Percentiles rank a stretch among this genome's conserved stretches.
phyloP scores from a whole-genome alignment of 2,113 vertebrate genomes.

The Chiloscyllium plagiosum region DNA sequence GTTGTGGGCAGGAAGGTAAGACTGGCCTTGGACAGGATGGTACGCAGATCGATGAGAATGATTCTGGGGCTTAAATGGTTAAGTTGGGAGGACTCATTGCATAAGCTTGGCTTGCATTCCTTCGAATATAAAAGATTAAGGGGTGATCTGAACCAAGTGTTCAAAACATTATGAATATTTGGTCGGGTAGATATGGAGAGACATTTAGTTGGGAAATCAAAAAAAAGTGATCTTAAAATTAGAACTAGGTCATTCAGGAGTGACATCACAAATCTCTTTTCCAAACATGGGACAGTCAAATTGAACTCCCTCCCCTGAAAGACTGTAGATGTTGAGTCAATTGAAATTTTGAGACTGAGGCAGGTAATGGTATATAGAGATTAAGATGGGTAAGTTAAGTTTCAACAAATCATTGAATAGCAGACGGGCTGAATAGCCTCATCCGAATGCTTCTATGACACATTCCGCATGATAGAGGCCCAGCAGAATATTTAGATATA shows the following conservation, averaged over 20 bases:
- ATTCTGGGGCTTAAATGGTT: not conserved
- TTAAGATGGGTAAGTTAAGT: too few species aligned
- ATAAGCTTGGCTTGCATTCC: not conserved
- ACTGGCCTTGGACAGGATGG: not conserved
- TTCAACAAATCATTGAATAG: not conserved
- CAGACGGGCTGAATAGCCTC: not conserved
- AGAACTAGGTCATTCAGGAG: not conserved
- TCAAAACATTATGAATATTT: not conserved
- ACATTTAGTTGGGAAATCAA: not conserved
- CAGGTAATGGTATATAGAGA: not conserved
- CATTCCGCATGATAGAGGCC: not conserved
- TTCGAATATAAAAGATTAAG: too few species aligned
- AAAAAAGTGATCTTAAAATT: not conserved
- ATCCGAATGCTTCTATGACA: not conserved
- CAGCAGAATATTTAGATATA: not conserved
- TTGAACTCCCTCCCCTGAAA: not conserved
- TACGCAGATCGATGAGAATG: not conserved
- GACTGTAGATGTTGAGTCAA: not conserved
- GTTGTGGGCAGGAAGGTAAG: not conserved
- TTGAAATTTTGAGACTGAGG: not conserved
- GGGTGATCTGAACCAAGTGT: not conserved
- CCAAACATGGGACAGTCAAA: not conserved
- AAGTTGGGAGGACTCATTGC: not conserved
- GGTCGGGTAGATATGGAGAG: not conserved
- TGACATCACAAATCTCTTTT: not conserved